These are phyloP conservation scores for Phrixothrix hirtus DNA, from an alignment of 2,888 invertebrate species.

Conservation along the genomic window DNA sequence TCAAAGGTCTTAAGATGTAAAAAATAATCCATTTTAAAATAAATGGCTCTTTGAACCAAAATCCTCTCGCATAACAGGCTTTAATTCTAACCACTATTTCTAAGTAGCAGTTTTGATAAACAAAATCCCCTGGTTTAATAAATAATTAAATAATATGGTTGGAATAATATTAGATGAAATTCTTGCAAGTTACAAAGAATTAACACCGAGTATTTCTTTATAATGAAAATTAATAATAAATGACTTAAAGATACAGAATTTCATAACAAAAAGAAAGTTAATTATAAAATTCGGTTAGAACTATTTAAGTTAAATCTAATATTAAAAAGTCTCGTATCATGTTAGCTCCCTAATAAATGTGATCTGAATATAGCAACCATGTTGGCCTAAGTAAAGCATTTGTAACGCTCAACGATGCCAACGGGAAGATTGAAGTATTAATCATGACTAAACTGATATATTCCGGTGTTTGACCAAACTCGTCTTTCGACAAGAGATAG, in stretches of 20 bases:
- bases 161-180: no score
- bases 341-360: conserved; percentile 5
- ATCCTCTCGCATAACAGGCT: conserved; percentile 12
- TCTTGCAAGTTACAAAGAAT: no score
- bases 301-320: no score
- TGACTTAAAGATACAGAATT: no score
- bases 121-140: no score
- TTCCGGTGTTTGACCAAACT: conserved; percentile 42
- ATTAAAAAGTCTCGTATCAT: no score
- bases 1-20: conserved; percentile 17
- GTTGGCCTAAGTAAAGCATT: conserved; percentile 26
- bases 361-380: conserved; percentile 7
- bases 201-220: no score
- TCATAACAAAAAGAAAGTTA: no score
- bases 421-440: conserved; percentile 40
- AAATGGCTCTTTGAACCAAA: conserved; percentile 15
- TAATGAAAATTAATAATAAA: no score
- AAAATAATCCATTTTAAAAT: conserved; percentile 27
- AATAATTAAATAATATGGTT: no score
- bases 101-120: conserved; percentile 6
- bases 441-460: conserved; percentile 43
- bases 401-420: conserved; percentile 37
- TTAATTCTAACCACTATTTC: conserved; percentile 10
- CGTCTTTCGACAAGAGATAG: conserved; percentile 37
- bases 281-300: no score